These are phyloP conservation scores for Rhinopomastus cyanomelas DNA, from an alignment of 2,113 vertebrate genomes.

Conservation along the genomic window DNA sequence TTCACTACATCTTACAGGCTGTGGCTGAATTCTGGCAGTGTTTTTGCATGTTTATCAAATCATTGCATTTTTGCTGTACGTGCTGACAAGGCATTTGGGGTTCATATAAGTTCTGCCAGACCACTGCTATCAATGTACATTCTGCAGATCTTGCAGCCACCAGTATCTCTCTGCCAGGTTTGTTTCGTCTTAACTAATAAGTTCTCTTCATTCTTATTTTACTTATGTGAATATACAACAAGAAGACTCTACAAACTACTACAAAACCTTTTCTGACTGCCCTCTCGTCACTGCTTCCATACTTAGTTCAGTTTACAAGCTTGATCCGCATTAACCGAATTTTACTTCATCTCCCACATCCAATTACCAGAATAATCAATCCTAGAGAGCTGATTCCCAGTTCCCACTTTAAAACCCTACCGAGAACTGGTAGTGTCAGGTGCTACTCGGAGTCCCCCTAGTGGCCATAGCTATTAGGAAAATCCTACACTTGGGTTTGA, in stretches of 20 bases:
- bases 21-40: not conserved
- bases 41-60: not conserved
- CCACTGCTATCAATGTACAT: not conserved
- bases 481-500: not conserved
- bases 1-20: not conserved
- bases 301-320: not conserved
- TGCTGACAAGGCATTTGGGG: not conserved
- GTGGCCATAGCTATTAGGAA: not conserved
- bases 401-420: accelerated
- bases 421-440: accelerated
- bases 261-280: not conserved
- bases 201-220: not conserved
- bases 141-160: not conserved
- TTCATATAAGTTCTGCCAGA: not conserved
- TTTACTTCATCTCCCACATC: not conserved
- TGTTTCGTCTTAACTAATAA: not conserved
- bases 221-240: not conserved
- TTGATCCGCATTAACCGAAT: accelerated
- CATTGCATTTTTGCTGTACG: not conserved
- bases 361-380: not conserved
- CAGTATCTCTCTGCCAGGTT: not conserved
- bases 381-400: not conserved
- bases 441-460: not conserved
- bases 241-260: not conserved
- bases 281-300: not conserved